phyloP scores from a whole-genome alignment of 2,113 vertebrate genomes.

The Elephantulus edwardii region DNA sequence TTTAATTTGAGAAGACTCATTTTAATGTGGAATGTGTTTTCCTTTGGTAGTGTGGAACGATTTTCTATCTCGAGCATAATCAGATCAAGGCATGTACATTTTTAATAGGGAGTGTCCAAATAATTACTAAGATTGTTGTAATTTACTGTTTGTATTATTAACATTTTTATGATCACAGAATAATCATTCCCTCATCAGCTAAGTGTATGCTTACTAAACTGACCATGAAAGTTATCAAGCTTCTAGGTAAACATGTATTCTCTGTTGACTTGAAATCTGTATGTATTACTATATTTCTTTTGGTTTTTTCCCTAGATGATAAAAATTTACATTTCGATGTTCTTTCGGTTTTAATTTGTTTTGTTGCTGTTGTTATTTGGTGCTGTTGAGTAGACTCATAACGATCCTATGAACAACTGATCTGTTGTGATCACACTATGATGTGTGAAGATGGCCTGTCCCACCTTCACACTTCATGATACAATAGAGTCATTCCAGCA shows the following conservation, averaged over 20 bases:
- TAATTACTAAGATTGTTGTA: conserved; percentile 60
- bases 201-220: conserved; percentile 54
- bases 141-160: conserved; percentile 74
- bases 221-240: conserved; percentile 15
- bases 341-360: background rate
- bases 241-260: background rate
- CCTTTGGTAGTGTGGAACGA: background rate
- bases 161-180: conserved; percentile 67
- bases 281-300: conserved; percentile 24
- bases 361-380: too few species aligned
- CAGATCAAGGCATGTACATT: conserved; percentile 55
- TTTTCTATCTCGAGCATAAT: conserved; percentile 48
- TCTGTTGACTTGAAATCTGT: background rate
- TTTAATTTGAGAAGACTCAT: conserved; percentile 54
- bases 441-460: too few species aligned
- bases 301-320: conserved; percentile 15
- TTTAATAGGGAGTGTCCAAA: conserved; percentile 55
- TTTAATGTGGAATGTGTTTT: conserved; percentile 54
- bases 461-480: too few species aligned
- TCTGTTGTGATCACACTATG: too few species aligned
- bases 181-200: conserved; percentile 65
- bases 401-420: too few species aligned
- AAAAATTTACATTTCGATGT: background rate
- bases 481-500: too few species aligned
- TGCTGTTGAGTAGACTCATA: too few species aligned